Evolutionary conservation across 2,888 invertebrate genomes (phyloP).

Genomic region (Phaedon cochleariae): DNA sequence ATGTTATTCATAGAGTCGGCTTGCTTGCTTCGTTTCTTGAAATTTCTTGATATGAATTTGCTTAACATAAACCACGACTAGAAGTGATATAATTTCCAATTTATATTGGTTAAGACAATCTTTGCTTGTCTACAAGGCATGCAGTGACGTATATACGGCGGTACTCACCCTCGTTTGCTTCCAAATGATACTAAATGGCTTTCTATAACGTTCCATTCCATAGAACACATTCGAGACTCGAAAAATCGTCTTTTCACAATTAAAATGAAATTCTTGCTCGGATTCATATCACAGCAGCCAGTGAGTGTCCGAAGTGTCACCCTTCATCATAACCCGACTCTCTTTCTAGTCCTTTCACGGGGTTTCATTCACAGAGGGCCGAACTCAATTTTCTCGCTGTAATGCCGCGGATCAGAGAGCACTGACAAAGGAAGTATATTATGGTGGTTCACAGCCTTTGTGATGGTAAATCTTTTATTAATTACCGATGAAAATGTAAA

Average conservation of each 20-base stretch:
- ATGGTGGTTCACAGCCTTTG: conserved; percentile 34
- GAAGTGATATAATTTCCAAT: too few species aligned
- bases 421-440: conserved; percentile 36
- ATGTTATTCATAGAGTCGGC: too few species aligned
- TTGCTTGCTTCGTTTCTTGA: too few species aligned
- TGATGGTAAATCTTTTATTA: conserved; percentile 40
- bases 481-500: conserved; percentile 42
- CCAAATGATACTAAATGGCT: too few species aligned
- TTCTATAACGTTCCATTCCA: background rate
- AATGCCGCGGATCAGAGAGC: conserved; percentile 15
- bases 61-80: too few species aligned
- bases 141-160: too few species aligned
- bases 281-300: background rate
- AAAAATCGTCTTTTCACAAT: background rate
- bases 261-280: background rate
- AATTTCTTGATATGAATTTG: too few species aligned
- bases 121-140: too few species aligned
- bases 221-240: background rate
- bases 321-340: background rate
- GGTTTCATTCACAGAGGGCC: background rate
- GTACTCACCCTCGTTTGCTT: too few species aligned
- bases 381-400: conserved; percentile 28
- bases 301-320: background rate
- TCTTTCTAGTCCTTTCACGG: background rate
- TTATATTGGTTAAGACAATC: too few species aligned